phyloP scores from a whole-genome alignment of 2,797 vertebrate genomes.

The Halcyon leucocephala region DNA sequence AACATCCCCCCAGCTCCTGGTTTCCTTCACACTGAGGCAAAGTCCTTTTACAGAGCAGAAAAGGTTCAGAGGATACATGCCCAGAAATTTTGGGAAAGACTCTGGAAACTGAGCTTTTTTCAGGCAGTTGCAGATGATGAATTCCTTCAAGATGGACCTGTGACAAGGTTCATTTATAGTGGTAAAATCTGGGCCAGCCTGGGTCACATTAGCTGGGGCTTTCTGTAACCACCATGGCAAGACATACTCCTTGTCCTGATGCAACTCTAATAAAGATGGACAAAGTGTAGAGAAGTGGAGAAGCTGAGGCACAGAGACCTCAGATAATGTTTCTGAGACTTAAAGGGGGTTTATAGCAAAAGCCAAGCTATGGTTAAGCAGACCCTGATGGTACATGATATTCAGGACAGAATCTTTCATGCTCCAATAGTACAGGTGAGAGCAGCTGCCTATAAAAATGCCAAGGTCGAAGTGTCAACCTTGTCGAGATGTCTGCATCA shows the following conservation, averaged over 20 bases:
- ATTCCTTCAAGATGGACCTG: not conserved
- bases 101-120: not conserved
- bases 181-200: not conserved
- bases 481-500: not conserved
- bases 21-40: not conserved
- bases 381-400: fast-evolving
- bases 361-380: not conserved
- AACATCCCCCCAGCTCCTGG: not conserved
- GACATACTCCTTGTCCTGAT: not conserved
- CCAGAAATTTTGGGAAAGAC: not conserved
- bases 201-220: not conserved
- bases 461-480: fast-evolving
- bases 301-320: not conserved
- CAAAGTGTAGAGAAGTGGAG: not conserved
- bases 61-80: not conserved
- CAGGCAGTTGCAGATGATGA: not conserved
- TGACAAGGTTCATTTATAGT: not conserved
- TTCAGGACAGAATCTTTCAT: not conserved
- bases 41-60: not conserved
- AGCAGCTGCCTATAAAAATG: not conserved
- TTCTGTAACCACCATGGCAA: not conserved
- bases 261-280: not conserved
- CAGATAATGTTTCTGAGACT: not conserved
- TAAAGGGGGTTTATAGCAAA: not conserved
- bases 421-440: not conserved